phyloP scores from a whole-genome alignment of 2,113 vertebrate species.

The Thinocorus orbignyianus region DNA sequence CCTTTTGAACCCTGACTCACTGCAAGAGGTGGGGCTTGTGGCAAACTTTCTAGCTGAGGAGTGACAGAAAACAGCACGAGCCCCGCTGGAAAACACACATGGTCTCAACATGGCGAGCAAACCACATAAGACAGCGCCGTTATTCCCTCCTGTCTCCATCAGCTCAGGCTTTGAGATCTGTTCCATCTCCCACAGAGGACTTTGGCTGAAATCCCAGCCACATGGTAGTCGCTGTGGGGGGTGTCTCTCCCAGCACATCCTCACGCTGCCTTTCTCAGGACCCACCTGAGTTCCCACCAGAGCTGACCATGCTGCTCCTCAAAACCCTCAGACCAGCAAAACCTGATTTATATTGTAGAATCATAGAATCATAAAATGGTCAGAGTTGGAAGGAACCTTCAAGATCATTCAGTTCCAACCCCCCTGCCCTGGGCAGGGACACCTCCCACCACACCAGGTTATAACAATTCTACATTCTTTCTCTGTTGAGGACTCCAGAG shows the following conservation, averaged over 20 bases:
- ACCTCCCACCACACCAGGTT: too few relatives aligned
- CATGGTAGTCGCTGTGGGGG: accelerated
- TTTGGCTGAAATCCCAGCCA: neutral
- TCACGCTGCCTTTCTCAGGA: neutral
- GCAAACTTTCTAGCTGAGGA: neutral
- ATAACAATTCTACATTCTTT: too few relatives aligned
- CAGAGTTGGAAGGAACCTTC: too few relatives aligned
- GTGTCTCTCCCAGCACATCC: neutral
- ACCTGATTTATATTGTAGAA: neutral
- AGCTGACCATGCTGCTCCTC: neutral
- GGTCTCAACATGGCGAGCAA: neutral
- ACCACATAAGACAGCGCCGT: neutral
- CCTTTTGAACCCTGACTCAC: neutral
- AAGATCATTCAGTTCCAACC: too few relatives aligned
- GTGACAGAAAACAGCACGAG: neutral
- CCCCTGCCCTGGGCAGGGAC: too few relatives aligned
- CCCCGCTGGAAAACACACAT: neutral
- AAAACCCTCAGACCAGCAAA: neutral
- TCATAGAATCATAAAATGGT: too few relatives aligned
- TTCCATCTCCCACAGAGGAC: neutral
- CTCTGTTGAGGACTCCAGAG: too few relatives aligned
- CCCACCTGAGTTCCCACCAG: neutral
- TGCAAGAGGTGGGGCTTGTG: neutral
- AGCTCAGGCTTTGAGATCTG: neutral
- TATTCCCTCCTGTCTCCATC: neutral